Base-by-base conservation (phyloP, 2,888 invertebrate species). In the Drosophila pegasa region DNA sequence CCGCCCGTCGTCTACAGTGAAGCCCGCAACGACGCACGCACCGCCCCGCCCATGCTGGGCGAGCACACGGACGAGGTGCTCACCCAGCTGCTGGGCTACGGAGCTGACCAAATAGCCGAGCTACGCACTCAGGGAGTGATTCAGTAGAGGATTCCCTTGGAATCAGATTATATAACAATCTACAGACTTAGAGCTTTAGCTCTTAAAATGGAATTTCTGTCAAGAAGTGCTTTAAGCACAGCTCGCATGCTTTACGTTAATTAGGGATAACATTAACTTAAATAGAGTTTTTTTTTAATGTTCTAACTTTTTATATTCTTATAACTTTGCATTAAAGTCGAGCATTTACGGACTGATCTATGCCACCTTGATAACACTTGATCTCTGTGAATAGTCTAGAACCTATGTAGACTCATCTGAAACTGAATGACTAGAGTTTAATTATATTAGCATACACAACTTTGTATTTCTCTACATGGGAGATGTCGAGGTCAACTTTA, bases 51-150 rank as follows among this genome's bases (percentile, higher is more conserved):
- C 0, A 92, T 93, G 8, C 92, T 98, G 27, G 99, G 98, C 0
- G 95, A 99, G 90, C 98, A 99, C 89, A 98, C 99, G 0, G 93
- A 93, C 64, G 94, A 96, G 80, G 94, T 99, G 51, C 93, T 99
- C 38, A 91, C 92, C n/a, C 92, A 94, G 66, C 90, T 96, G 71
- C 92, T 97, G 43, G 94, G 94, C 1, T 96, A 95, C 87, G 92
- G 93, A 48, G 92, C 94, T 10, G 91, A 93, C 18, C 93, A 94
- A 87, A 94, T 97, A 80, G 78, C 94, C n/a, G 58, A 83, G 9
- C 70, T 92, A 5, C 80, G 88, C 20, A 58, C 61, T 8, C 76
- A 89, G 31, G 77, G 80, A 14, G 79, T 92, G 58, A 89, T 92
- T 33, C 90, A 91, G 66, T 92, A 75, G 38, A 27, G 27, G 9